Evolutionary conservation across 1,140 invertebrate species (phyloP).

Genomic region (Ostrea edulis): DNA sequence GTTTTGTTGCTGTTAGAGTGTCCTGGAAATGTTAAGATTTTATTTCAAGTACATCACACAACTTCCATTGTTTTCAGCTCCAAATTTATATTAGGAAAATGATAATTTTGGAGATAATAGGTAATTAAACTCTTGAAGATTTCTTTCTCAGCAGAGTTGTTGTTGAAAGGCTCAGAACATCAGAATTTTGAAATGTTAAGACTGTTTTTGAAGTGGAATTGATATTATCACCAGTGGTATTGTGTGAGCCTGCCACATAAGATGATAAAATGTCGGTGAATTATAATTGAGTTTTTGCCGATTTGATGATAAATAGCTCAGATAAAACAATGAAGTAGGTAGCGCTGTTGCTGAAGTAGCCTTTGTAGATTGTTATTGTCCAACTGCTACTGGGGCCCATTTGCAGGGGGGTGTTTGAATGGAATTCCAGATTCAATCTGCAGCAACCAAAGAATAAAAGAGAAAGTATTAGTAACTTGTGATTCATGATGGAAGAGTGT

Average conservation of each 20-base stretch:
- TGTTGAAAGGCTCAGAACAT: constrained; percentile 9
- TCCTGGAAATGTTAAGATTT: background rate
- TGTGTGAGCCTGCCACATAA: constrained; percentile 22
- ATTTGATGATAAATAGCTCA: constrained; percentile 29
- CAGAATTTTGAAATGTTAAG: background rate
- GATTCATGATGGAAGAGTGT: constrained; percentile 23
- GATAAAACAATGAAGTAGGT: constrained; percentile 37
- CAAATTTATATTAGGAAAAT: background rate
- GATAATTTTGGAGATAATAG: constrained; percentile 25
- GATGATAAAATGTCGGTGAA: constrained; percentile 23
- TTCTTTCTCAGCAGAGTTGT: constrained; percentile 8
- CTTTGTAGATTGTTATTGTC: constrained; percentile 37
- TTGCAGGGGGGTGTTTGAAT: background rate
- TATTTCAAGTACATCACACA: constrained; percentile 27
- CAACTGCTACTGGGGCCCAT: constrained; percentile 16
- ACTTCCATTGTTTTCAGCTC: background rate
- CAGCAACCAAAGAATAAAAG: background rate
- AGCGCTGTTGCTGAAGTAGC: constrained; percentile 15
- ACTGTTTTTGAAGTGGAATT: constrained; percentile 25
- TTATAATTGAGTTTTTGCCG: constrained; percentile 32
- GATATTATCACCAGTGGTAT: constrained; percentile 20
- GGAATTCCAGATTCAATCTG: background rate
- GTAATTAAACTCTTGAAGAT: constrained; percentile 39
- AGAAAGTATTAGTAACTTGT: background rate
- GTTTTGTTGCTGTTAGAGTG: constrained; percentile 4